These are phyloP conservation scores for Cotesia chilonis DNA, from an alignment of 1,140 invertebrate species.

Conservation along the genomic window DNA sequence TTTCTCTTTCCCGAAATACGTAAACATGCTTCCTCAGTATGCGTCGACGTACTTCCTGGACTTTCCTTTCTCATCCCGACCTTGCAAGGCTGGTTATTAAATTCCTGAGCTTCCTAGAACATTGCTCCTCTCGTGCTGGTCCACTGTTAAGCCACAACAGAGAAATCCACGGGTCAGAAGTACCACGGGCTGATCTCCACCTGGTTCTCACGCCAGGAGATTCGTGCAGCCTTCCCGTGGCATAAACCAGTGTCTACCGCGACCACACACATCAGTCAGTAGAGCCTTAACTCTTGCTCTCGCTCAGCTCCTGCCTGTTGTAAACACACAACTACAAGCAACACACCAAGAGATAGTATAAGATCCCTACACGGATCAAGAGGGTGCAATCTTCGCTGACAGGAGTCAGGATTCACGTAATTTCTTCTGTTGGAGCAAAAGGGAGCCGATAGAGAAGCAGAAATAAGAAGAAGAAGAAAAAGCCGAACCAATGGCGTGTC, in stretches of 20 bases:
- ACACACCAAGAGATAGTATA: background rate
- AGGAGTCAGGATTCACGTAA: slow-evolving; percentile 27
- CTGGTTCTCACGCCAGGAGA: slow-evolving; percentile 30
- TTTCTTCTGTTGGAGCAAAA: background rate
- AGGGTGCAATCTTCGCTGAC: slow-evolving; percentile 29
- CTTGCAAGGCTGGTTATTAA: slow-evolving; percentile 29
- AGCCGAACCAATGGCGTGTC: slow-evolving; percentile 30
- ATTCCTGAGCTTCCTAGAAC: slow-evolving; percentile 10
- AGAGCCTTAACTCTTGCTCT: too few species aligned
- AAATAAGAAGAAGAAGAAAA: slow-evolving; percentile 10
- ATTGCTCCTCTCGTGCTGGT: slow-evolving; percentile 9
- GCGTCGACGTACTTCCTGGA: background rate
- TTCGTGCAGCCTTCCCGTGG: slow-evolving; percentile 16
- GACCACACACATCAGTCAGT: background rate
- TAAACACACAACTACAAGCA: background rate
- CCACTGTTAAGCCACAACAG: slow-evolving; percentile 8
- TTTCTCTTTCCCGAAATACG: too few species aligned
- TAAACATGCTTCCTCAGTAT: background rate
- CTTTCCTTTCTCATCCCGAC: slow-evolving; percentile 3
- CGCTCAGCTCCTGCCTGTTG: background rate
- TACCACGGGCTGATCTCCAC: slow-evolving; percentile 8
- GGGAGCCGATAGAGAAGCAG: background rate
- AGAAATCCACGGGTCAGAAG: slow-evolving; percentile 13
- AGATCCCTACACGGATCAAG: too few species aligned
- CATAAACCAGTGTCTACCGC: background rate